A percentile compares a stretch with the other conserved stretches of the same genome.
These are phyloP conservation scores for Diuraphis noxia DNA, from an alignment of 1,140 invertebrate species.

Conservation along the genomic window DNA sequence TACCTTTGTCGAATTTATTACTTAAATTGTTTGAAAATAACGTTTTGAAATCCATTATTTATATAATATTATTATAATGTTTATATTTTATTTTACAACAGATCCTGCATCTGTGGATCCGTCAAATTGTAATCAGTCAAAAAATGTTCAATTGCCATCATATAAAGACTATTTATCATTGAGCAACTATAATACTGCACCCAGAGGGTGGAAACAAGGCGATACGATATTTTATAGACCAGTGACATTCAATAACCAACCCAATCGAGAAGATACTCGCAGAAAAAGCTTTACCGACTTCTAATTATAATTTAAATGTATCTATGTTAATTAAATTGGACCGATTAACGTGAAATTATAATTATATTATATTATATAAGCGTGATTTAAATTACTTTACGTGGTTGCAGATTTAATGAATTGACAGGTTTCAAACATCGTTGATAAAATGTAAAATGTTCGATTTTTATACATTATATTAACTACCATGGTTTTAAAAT, in stretches of 20 bases:
- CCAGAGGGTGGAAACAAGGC: slow-evolving; percentile 70
- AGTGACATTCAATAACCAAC: neutral
- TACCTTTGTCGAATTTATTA: neutral
- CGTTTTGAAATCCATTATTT: neutral
- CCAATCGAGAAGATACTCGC: neutral
- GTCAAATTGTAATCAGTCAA: neutral
- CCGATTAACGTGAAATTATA: neutral
- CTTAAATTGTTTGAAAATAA: neutral
- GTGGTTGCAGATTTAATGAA: neutral
- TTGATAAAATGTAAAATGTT: neutral
- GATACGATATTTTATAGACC: neutral
- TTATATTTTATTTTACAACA: neutral
- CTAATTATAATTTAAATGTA: neutral
- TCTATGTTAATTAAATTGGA: neutral
- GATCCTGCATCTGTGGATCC: neutral
- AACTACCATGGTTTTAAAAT: slow-evolving; percentile 25
- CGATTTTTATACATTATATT: neutral
- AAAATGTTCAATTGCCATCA: slow-evolving; percentile 15
- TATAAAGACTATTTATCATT: slow-evolving; percentile 61
- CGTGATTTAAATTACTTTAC: neutral
- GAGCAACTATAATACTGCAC: slow-evolving; percentile 77
- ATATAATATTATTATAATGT: neutral
- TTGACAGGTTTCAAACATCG: neutral
- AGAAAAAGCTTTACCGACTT: slow-evolving; percentile 43
- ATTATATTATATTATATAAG: neutral